Conservation (phyloP, 2,113 vertebrate genomes). For the Pteropus alecto region DNA sequence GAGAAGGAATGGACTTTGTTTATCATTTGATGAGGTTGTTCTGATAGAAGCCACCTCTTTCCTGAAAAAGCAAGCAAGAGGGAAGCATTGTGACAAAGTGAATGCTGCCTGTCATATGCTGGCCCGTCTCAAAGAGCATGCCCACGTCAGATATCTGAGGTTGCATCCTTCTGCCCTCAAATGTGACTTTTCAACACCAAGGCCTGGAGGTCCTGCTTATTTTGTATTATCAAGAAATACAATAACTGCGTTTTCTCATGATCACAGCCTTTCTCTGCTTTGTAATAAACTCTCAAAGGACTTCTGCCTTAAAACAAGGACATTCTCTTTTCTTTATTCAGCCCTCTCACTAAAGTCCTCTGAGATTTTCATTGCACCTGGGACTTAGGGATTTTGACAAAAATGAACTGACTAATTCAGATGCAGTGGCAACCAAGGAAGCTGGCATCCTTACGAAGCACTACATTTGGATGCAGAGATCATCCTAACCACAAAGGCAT, state of each 20-base stretch:
- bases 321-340: not conserved
- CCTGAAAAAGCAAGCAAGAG: not conserved
- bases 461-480: not conserved
- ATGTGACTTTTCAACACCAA: not conserved
- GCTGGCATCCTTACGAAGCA: not conserved
- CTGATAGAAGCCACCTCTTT: not conserved
- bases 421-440: not conserved
- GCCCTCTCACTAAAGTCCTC: not conserved
- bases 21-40: not conserved
- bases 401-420: not conserved
- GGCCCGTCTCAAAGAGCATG: not conserved
- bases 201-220: not conserved
- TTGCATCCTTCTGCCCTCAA: not conserved
- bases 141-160: not conserved
- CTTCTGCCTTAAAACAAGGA: not conserved
- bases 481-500: not conserved
- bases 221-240: not conserved
- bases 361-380: not conserved
- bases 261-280: not conserved
- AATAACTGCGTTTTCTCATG: not conserved
- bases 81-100: not conserved
- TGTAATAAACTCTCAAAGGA: not conserved
- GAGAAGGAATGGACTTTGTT: not conserved
- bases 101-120: rapidly evolving
- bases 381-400: not conserved